Evolutionary conservation across 1,140 invertebrate species (phyloP).

Genomic region (Zaprionus gabonicus): DNA sequence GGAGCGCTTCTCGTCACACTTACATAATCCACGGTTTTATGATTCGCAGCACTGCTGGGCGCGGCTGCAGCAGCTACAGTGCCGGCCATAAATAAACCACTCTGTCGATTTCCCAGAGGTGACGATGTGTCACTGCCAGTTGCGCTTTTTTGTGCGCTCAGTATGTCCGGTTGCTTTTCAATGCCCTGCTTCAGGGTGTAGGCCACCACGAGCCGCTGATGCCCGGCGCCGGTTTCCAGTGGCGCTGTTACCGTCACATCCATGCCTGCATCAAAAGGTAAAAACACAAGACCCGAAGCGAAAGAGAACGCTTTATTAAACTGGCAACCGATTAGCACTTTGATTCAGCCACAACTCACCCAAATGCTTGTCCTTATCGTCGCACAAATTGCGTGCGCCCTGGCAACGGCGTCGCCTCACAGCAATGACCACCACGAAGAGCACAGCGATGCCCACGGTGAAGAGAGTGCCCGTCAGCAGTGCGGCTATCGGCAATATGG

Average conservation of each 20-base stretch:
- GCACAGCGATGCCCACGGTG: slow-evolving; percentile 87
- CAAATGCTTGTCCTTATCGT: slow-evolving; percentile 86
- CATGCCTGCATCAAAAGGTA: slow-evolving; percentile 77
- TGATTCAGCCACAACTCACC: slow-evolving; percentile 76
- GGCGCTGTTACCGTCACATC: slow-evolving; percentile 84
- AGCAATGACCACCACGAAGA: slow-evolving; percentile 87
- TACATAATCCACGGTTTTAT: slow-evolving; percentile 80
- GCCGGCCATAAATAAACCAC: slow-evolving; percentile 72
- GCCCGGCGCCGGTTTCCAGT: slow-evolving; percentile 86
- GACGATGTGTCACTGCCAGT: slow-evolving; percentile 80
- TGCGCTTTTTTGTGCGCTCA: slow-evolving; percentile 85
- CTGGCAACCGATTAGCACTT: neutral
- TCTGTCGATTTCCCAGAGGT: slow-evolving; percentile 82
- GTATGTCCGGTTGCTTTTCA: slow-evolving; percentile 85
- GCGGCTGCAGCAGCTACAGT: slow-evolving; percentile 41
- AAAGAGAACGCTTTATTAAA: neutral
- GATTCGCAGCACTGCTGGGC: slow-evolving; percentile 58
- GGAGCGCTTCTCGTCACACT: slow-evolving; percentile 44
- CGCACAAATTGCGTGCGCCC: slow-evolving; percentile 73
- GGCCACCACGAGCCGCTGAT: slow-evolving; percentile 87
- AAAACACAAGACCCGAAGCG: neutral
- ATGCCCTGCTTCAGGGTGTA: slow-evolving; percentile 86
- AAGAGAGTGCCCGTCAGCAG: slow-evolving; percentile 87
- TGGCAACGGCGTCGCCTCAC: slow-evolving; percentile 84
- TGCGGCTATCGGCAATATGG: slow-evolving; percentile 87